Percentiles rank a stretch among this genome's conserved stretches.
Evolutionary conservation across 2,113 vertebrate genomes (phyloP).

Genomic region (Galemys pyrenaicus): DNA sequence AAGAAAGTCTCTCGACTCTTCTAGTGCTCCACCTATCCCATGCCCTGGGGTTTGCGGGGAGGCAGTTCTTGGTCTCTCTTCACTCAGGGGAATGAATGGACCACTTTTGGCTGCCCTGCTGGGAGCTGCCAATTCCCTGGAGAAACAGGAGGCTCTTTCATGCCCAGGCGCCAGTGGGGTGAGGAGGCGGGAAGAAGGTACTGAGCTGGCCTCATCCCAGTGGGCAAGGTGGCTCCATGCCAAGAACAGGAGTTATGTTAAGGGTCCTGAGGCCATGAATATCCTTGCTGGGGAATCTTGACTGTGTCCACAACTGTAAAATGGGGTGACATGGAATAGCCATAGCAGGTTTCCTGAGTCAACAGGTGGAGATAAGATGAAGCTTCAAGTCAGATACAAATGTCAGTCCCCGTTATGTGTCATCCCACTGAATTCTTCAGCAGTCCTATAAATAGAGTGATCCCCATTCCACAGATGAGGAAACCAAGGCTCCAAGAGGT

Average conservation of each 20-base stretch:
- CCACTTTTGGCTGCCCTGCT: slow-evolving; percentile 56
- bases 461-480: background rate
- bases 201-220: slow-evolving; percentile 57
- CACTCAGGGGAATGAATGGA: slow-evolving; percentile 60
- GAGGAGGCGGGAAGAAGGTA: slow-evolving; percentile 61
- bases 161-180: slow-evolving; percentile 61
- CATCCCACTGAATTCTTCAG: background rate
- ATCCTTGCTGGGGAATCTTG: background rate
- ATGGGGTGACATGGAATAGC: background rate
- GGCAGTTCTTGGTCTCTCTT: background rate
- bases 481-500: slow-evolving; percentile 1
- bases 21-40: background rate
- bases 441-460: background rate
- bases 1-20: background rate
- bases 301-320: background rate
- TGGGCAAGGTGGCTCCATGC: slow-evolving; percentile 2
- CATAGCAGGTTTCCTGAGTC: background rate
- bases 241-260: slow-evolving; percentile 2
- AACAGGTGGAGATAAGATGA: background rate
- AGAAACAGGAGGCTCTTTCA: slow-evolving; percentile 76
- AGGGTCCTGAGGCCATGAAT: background rate
- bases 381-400: background rate
- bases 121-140: slow-evolving; percentile 70
- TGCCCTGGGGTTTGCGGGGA: background rate
- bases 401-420: background rate